Base-by-base conservation (phyloP, 2,113 vertebrate species). In the Speoplatyrhinus poulsoni region DNA sequence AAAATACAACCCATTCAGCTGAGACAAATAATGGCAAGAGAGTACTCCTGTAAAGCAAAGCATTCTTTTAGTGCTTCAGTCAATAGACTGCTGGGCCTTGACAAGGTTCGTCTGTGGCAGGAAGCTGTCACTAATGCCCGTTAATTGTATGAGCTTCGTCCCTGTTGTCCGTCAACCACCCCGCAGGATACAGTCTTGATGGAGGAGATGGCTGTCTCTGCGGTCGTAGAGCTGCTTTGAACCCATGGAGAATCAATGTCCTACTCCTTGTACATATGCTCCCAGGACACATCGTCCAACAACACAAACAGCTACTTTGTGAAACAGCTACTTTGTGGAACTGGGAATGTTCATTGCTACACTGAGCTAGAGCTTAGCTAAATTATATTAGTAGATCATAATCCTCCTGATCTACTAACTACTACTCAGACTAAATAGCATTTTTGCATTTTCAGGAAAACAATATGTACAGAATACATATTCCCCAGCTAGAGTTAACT, bases 11-110 rank as follows among this genome's bases (percentile, higher is more conserved):
- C 60, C 69, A 70, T 76, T 69, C 65, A 73, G 49, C 50, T 17
- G 17, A 41, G 12, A 56, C 62, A 62, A 72, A 72, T 69, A 66
- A 67, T 15, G 54, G 66, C 57, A 60, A 72, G 67, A 70, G 58
- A 16, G 6, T 12, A 60, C 12, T 60, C 32, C 36, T 9, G 57
- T 65, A 75, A 75, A 19, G 60, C 64, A 65, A 54, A 13, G 16
- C 75, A 64, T 81, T 77, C 70, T 67, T 26, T 73, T 41, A 69
- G 46, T 0, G 46, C 52, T 68, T 13, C n/a, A 66, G 84, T 87
- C 85, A 67, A 87, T 82, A 70, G n/a, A 72, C 70, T 2, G 9
- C 56, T 55, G 41, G 46, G 33, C 74, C 76, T 83, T 60, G 61
- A 65, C 72, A 77, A 75, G 80, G 77, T 69, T 60, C 10, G 13